Percentiles rank a stretch among this genome's conserved stretches.
These are phyloP conservation scores for Etheostoma cragini DNA, from an alignment of 2,113 vertebrate species.

Conservation along the genomic window DNA sequence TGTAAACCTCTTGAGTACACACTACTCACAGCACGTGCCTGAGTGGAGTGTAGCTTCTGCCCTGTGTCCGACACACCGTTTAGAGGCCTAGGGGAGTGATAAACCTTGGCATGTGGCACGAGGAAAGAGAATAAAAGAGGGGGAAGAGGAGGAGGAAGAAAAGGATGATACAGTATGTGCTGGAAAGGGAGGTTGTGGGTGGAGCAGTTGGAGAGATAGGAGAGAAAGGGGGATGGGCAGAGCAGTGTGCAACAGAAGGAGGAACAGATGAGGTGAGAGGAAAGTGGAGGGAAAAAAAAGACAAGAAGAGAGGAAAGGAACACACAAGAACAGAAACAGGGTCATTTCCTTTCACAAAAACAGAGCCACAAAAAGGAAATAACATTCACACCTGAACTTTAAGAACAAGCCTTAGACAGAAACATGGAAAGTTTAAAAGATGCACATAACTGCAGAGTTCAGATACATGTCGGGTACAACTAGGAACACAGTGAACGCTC, in stretches of 20 bases:
- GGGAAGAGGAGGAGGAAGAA: conserved; percentile 7
- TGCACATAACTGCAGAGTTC: neutral
- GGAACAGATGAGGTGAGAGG: conserved; percentile 74
- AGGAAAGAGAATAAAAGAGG: conserved; percentile 62
- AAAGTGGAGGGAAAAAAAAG: conserved; percentile 68
- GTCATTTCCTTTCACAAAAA: conserved; percentile 54
- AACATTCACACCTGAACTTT: conserved; percentile 22
- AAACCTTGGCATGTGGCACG: conserved; percentile 64
- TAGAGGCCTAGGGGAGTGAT: conserved; percentile 57
- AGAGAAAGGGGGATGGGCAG: conserved; percentile 68
- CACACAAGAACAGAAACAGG: conserved; percentile 49
- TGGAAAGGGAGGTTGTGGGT: conserved; percentile 62
- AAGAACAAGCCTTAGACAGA: neutral
- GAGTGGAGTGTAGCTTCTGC: conserved; percentile 21
- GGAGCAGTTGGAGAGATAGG: conserved; percentile 52
- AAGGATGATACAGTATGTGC: conserved; percentile 60
- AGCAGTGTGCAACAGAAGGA: conserved; percentile 74
- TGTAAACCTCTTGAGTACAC: conserved; percentile 48
- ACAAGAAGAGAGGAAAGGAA: conserved; percentile 41
- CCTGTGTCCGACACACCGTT: conserved; percentile 56
- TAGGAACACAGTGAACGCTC: conserved; percentile 41
- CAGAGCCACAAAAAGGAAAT: conserved; percentile 5
- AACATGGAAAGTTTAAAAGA: conserved; percentile 8
- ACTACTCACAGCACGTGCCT: conserved; percentile 45
- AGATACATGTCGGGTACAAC: conserved; percentile 7